phyloP scores from a whole-genome alignment of 2,113 vertebrate species.

The Dasypus novemcinctus region DNA sequence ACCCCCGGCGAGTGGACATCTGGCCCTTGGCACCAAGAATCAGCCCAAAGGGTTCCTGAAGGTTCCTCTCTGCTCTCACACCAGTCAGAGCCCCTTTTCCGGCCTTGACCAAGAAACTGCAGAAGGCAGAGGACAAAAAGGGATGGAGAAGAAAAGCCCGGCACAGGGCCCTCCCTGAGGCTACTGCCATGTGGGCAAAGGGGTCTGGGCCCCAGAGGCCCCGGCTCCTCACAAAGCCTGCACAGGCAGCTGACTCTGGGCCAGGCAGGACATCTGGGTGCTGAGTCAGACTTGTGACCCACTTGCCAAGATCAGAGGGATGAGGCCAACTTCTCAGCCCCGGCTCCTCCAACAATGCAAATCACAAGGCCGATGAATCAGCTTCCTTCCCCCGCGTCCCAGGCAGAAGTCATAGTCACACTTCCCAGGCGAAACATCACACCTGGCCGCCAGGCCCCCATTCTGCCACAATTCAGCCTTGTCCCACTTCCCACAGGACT shows the following conservation, averaged over 20 bases:
- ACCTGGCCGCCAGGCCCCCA: neutral
- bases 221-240: neutral
- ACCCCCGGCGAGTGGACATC: neutral
- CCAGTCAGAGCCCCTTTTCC: neutral
- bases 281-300: conserved; percentile 67
- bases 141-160: fast-evolving
- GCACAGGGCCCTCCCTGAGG: neutral
- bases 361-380: conserved; percentile 40
- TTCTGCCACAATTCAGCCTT: neutral
- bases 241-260: neutral
- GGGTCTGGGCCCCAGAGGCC: neutral
- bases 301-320: neutral
- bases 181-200: neutral
- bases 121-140: neutral
- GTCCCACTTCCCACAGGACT: neutral
- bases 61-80: neutral
- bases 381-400: neutral
- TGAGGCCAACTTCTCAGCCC: neutral
- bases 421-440: neutral
- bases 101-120: neutral
- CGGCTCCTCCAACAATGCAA: neutral
- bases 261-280: conserved; percentile 64
- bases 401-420: neutral
- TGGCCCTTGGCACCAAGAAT: neutral
- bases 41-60: neutral